These are phyloP conservation scores for Plemyria rubiginata DNA, from an alignment of 2,888 invertebrate genomes.

Conservation along the genomic window DNA sequence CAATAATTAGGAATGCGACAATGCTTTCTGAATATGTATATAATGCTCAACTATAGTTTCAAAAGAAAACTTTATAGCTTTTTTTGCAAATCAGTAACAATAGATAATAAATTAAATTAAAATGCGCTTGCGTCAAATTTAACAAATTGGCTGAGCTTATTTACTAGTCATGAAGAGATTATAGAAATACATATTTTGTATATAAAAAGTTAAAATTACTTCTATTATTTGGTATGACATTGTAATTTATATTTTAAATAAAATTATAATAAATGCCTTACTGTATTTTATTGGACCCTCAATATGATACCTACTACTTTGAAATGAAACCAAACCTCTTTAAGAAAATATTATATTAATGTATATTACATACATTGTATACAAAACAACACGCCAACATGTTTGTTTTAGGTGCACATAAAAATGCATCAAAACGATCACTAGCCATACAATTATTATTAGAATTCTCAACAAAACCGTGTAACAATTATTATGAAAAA, in stretches of 20 bases:
- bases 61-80: conserved; percentile 9
- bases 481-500: conserved; percentile 48
- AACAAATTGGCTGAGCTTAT: conserved; percentile 68
- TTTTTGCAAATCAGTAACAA: conserved; percentile 20
- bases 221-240: conserved; percentile 55
- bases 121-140: conserved; percentile 53
- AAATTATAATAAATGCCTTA: conserved; percentile 62
- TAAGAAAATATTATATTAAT: conserved; percentile 77
- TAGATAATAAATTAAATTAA: conserved; percentile 47
- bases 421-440: conserved; percentile 66
- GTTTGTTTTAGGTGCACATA: conserved; percentile 58
- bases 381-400: conserved; percentile 68
- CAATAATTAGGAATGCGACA: conserved; percentile 54
- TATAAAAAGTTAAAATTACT: conserved; percentile 71
- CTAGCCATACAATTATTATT: conserved; percentile 55
- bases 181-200: conserved; percentile 72
- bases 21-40: conserved; percentile 66
- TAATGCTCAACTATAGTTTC: conserved; percentile 57
- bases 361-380: conserved; percentile 69
- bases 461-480: conserved; percentile 49
- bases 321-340: conserved; percentile 30
- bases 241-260: conserved; percentile 69
- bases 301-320: not conserved
- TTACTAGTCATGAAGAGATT: conserved; percentile 77
- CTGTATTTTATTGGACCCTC: conserved; percentile 32